Conservation (phyloP, 2,113 vertebrate genomes). For the Daphoenositta chrysoptera region DNA sequence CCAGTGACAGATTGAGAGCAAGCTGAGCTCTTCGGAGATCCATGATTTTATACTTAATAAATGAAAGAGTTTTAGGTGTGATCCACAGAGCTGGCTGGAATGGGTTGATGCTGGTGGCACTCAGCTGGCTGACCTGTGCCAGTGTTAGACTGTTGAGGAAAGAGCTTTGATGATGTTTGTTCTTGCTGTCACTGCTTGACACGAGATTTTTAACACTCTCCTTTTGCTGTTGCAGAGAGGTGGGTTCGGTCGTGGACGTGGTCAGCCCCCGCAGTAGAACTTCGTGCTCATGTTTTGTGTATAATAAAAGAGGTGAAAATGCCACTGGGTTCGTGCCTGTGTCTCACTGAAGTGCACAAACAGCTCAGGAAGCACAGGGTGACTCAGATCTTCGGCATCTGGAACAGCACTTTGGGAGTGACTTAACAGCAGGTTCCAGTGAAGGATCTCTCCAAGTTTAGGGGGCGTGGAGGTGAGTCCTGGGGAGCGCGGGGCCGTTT, state of each 20-base stretch:
- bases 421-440: neutral
- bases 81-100: neutral
- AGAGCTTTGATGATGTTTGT: neutral
- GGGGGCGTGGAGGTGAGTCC: neutral
- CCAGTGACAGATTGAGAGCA: neutral
- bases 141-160: neutral
- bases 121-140: neutral
- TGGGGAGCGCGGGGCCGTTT: neutral
- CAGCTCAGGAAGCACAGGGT: neutral
- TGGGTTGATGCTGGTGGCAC: neutral
- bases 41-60: neutral
- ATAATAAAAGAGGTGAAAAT: constrained; percentile 86
- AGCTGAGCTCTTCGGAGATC: neutral
- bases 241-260: constrained; percentile 95
- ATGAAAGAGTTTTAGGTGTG: neutral
- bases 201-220: neutral
- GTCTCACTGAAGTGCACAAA: neutral
- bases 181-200: neutral
- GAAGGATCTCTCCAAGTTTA: neutral
- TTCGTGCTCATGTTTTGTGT: constrained; percentile 73
- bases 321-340: neutral
- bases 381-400: neutral
- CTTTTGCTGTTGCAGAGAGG: constrained; percentile 86
- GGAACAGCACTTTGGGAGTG: neutral
- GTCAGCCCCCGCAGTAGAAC: constrained; percentile 91